These are phyloP conservation scores for Charadrius vociferus DNA, from an alignment of 2,113 vertebrate species.

Conservation along the genomic window DNA sequence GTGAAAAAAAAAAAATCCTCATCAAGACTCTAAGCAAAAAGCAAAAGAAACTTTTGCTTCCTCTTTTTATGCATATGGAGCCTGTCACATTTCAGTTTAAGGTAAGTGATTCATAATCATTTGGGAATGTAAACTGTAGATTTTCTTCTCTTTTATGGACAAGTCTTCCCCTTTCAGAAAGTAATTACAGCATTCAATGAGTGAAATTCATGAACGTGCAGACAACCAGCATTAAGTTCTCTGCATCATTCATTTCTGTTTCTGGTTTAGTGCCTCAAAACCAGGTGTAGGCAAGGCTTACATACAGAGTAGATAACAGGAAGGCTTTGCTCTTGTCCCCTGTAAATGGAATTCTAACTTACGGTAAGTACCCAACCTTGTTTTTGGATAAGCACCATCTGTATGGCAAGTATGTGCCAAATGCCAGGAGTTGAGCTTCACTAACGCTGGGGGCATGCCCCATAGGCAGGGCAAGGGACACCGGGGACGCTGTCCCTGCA, in stretches of 20 bases:
- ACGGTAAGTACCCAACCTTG: background rate
- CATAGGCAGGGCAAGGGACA: background rate
- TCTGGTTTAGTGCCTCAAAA: background rate
- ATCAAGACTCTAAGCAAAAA: slow-evolving; percentile 5
- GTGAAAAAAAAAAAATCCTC: background rate
- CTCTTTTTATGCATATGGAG: background rate
- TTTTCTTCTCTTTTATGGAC: slow-evolving; percentile 12
- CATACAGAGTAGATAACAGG: background rate
- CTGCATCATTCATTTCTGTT: background rate
- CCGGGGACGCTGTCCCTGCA: accelerated
- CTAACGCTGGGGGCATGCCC: background rate
- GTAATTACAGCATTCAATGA: background rate
- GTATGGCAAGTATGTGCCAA: background rate
- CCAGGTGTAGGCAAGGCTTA: background rate
- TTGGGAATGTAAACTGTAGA: slow-evolving; percentile 16
- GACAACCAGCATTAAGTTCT: background rate
- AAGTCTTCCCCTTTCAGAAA: background rate
- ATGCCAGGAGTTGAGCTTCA: background rate
- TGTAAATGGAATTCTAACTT: background rate
- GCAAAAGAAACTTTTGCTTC: background rate
- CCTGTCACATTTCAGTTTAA: slow-evolving; percentile 17
- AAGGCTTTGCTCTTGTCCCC: background rate
- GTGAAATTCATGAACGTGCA: background rate
- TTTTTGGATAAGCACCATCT: background rate
- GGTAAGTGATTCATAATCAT: slow-evolving; percentile 40